Percentiles rank a stretch among this genome's conserved stretches.
phyloP scores from a whole-genome alignment of 2,797 vertebrate species.

The Garrulus glandarius region DNA sequence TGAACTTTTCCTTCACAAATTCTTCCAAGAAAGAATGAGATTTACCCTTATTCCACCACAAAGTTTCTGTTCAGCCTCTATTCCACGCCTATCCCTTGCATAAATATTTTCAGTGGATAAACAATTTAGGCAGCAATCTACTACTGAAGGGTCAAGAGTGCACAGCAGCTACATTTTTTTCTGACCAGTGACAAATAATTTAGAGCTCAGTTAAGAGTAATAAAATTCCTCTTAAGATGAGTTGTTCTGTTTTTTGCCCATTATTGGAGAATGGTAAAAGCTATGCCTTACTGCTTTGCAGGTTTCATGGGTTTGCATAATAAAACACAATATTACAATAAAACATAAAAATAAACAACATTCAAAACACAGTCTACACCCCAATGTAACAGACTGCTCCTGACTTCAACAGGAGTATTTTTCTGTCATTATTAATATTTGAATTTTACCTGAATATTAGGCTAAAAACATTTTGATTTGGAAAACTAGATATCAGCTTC shows the following conservation, averaged over 20 bases:
- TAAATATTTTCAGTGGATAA: conserved; percentile 35
- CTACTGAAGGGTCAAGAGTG: neutral
- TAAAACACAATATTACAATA: neutral
- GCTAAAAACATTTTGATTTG: neutral
- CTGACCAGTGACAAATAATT: neutral
- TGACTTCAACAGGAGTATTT: neutral
- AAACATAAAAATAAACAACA: neutral
- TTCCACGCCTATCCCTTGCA: neutral
- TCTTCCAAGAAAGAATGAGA: neutral
- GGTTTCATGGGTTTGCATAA: neutral
- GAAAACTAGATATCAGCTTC: neutral
- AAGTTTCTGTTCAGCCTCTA: neutral
- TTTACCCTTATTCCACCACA: neutral
- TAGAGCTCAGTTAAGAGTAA: neutral
- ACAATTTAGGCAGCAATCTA: neutral
- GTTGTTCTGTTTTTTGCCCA: neutral
- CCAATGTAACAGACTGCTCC: neutral
- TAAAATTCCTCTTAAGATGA: neutral
- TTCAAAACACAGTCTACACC: neutral
- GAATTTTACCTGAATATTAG: neutral
- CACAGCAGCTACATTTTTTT: neutral
- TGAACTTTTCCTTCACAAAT: neutral
- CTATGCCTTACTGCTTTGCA: neutral
- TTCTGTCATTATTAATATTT: neutral
- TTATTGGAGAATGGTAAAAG: neutral